These are phyloP conservation scores for Lasioglossum albipes DNA, from an alignment of 1,140 invertebrate genomes.

Conservation along the genomic window DNA sequence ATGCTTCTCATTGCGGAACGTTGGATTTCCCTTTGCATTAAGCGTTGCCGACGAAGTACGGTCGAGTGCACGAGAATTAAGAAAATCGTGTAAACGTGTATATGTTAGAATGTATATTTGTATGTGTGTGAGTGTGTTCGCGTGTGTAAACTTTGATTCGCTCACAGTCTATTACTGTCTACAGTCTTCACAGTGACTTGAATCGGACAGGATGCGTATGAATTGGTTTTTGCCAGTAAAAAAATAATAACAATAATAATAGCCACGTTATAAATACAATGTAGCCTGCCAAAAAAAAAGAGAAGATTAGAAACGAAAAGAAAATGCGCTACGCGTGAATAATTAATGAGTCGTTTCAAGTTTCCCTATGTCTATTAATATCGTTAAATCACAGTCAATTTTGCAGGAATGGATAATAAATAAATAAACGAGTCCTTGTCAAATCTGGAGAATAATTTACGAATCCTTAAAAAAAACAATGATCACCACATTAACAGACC, in stretches of 20 bases:
- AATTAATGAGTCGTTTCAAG: constrained; percentile 51
- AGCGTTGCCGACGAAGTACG: constrained; percentile 49
- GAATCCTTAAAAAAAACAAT: constrained; percentile 14
- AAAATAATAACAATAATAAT: constrained; percentile 40
- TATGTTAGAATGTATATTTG: too few species aligned
- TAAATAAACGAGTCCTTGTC: constrained; percentile 52
- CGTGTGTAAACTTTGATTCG: constrained; percentile 24
- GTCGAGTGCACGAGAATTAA: constrained; percentile 19
- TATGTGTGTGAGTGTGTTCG: background rate
- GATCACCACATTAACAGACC: constrained; percentile 4
- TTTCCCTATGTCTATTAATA: constrained; percentile 60
- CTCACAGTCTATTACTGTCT: constrained; percentile 26
- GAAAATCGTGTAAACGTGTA: background rate
- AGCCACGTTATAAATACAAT: constrained; percentile 25
- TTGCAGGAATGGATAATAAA: constrained; percentile 65
- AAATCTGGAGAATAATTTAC: constrained; percentile 40
- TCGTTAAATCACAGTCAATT: constrained; percentile 74
- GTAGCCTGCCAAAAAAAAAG: constrained; percentile 17
- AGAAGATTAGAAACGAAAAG: too few species aligned
- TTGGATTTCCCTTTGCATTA: constrained; percentile 44
- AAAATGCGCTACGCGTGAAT: constrained; percentile 5
- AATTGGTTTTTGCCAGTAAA: constrained; percentile 38
- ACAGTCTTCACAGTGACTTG: constrained; percentile 55
- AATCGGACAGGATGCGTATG: constrained; percentile 41
- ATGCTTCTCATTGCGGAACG: constrained; percentile 39